These are phyloP conservation scores for Archilochus colubris DNA, from an alignment of 2,113 vertebrate genomes.

Conservation along the genomic window DNA sequence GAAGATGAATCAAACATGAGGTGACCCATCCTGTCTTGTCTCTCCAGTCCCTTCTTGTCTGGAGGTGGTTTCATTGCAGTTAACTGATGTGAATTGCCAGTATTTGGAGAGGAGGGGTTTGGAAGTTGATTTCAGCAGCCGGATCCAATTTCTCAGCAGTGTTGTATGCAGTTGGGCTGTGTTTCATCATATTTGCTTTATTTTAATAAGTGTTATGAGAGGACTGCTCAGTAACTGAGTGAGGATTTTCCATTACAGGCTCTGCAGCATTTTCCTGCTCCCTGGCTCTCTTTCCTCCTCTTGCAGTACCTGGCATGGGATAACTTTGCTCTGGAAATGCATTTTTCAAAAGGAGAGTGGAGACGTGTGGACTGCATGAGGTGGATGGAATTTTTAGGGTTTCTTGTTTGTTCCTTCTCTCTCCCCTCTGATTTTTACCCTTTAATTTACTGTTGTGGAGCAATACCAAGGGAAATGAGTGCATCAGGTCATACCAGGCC, in stretches of 20 bases:
- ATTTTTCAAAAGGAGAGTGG: background rate
- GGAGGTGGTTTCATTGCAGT: background rate
- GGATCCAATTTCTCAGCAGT: conserved; percentile 2
- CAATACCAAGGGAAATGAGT: background rate
- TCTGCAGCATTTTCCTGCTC: background rate
- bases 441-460: background rate
- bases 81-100: background rate
- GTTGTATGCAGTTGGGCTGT: background rate
- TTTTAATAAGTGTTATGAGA: conserved; percentile 16
- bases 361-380: background rate
- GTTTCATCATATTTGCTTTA: conserved; percentile 35
- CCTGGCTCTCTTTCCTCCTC: background rate
- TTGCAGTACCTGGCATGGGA: background rate
- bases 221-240: background rate
- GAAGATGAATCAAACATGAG: background rate
- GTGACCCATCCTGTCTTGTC: background rate
- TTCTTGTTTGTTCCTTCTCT: background rate
- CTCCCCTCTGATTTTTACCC: background rate
- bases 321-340: background rate
- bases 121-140: background rate
- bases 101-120: background rate
- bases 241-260: conserved; percentile 43
- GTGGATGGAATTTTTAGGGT: background rate
- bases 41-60: background rate
- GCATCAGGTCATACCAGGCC: accelerated